phyloP scores from a whole-genome alignment of 30 jellyfish, hydroid and myxozoan species.

The Phacellophora camtschatica region DNA sequence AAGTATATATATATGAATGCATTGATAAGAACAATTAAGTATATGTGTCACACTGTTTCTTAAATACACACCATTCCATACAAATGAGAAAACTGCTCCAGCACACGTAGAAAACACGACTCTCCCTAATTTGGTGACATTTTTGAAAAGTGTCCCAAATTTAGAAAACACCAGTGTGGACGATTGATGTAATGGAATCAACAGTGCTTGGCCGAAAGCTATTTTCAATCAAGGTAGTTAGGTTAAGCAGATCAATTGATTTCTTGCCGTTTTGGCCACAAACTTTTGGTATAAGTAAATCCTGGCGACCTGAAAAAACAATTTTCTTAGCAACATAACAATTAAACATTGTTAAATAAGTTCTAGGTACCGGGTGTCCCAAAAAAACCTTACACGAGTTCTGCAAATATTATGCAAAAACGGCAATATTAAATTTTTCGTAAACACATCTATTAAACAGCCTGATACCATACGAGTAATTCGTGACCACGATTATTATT shows the following conservation, averaged over 20 bases:
- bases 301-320: constrained; percentile 28
- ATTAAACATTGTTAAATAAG: no score
- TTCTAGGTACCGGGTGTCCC: no score
- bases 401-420: no score
- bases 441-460: no score
- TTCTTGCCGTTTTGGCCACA: constrained; percentile 1
- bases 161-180: constrained; percentile 27
- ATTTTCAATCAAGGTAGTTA: constrained; percentile 26
- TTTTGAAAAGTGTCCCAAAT: constrained; percentile 6
- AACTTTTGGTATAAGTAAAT: constrained; percentile 14
- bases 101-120: constrained; percentile 19
- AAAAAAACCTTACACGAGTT: no score
- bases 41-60: neutral
- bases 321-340: no score
- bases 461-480: no score
- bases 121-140: neutral
- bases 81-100: neutral
- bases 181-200: neutral
- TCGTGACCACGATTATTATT: no score
- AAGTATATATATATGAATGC: neutral
- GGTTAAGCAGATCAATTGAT: neutral
- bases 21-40: neutral
- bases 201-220: constrained; percentile 32
- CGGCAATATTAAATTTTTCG: no score
- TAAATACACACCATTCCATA: constrained; percentile 8